Evolutionary conservation across 2,797 vertebrate genomes (phyloP).

Genomic region (Sarcophilus harrisii): DNA sequence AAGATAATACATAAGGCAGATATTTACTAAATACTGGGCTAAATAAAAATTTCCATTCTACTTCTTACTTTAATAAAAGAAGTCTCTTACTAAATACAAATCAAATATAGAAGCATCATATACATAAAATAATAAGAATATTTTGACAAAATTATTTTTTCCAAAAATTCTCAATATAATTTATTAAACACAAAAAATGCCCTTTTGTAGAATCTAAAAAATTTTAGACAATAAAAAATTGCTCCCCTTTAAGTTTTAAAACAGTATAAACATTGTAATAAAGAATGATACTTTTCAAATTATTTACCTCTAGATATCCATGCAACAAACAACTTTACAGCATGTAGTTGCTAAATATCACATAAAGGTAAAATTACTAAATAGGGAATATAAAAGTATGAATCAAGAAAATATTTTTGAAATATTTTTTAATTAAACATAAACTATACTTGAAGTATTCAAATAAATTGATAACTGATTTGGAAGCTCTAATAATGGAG

Average conservation of each 20-base stretch:
- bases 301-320: not conserved
- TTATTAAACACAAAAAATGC: not conserved
- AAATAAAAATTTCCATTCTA: not conserved
- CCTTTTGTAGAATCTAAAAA: not conserved
- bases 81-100: not conserved
- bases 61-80: not conserved
- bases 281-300: not conserved
- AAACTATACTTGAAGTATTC: not conserved
- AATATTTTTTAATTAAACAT: slow-evolving; percentile 6
- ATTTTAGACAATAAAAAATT: not conserved
- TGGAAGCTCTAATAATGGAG: not conserved
- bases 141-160: not conserved
- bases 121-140: not conserved
- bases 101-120: not conserved
- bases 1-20: not conserved
- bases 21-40: not conserved
- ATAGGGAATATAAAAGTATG: not conserved
- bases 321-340: not conserved
- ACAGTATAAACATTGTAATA: not conserved
- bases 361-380: not conserved
- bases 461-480: not conserved
- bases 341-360: not conserved
- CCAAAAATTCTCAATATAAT: not conserved
- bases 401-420: not conserved
- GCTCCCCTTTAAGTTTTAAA: not conserved